Percentiles rank a stretch among this genome's conserved stretches.
Evolutionary conservation across 2,888 invertebrate species (phyloP).

Genomic region (Lasioglossum calceatum): DNA sequence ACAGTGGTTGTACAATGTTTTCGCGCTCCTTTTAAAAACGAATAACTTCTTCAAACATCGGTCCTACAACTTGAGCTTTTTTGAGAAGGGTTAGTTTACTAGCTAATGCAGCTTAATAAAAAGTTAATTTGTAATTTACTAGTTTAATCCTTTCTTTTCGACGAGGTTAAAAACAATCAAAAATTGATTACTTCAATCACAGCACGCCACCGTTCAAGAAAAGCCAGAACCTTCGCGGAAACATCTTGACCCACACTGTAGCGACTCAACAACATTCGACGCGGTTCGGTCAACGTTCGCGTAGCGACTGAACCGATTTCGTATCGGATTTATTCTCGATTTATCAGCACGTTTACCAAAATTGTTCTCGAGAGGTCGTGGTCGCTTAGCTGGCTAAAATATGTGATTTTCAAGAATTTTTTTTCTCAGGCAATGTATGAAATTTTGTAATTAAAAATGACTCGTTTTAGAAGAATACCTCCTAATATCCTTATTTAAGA

Average conservation of each 20-base stretch:
- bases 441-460: too few relatives aligned
- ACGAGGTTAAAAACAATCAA: background rate
- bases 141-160: too few relatives aligned
- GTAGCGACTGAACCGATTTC: background rate
- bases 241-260: background rate
- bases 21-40: too few relatives aligned
- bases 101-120: too few relatives aligned
- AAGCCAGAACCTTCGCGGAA: background rate
- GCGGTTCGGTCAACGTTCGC: background rate
- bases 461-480: too few relatives aligned
- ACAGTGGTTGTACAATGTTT: too few relatives aligned
- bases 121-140: too few relatives aligned
- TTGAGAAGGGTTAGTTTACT: too few relatives aligned
- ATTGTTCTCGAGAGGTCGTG: background rate
- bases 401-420: background rate
- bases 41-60: too few relatives aligned
- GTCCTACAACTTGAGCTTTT: too few relatives aligned
- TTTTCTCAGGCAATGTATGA: too few relatives aligned
- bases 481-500: too few relatives aligned
- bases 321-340: background rate
- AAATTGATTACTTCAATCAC: background rate
- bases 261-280: background rate
- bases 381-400: background rate
- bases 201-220: background rate
- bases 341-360: background rate